phyloP scores from a whole-genome alignment of 2,113 vertebrate species.

The Pardalotus punctatus region DNA sequence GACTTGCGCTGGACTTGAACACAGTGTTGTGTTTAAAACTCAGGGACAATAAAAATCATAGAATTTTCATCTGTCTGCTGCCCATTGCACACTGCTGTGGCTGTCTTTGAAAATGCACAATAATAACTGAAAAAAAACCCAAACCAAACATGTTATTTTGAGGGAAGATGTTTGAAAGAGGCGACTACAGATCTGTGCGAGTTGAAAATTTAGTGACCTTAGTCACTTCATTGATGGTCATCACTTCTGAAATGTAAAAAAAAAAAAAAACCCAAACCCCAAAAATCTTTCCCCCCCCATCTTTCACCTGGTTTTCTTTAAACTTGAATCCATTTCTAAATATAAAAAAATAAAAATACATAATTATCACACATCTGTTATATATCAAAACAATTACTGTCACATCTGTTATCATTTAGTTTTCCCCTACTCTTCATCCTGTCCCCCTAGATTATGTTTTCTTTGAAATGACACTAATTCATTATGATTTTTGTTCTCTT shows the following conservation, averaged over 20 bases:
- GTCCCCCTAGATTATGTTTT: not conserved
- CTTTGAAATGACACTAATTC: not conserved
- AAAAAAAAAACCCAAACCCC: too few species aligned
- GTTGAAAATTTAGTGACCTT: not conserved
- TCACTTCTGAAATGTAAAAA: not conserved
- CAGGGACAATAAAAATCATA: not conserved
- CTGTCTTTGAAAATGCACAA: not conserved
- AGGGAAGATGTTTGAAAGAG: not conserved
- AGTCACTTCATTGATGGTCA: not conserved
- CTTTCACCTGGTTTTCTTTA: not conserved
- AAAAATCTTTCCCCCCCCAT: accelerated
- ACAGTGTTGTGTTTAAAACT: not conserved
- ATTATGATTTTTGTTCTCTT: not conserved
- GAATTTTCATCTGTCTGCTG: not conserved
- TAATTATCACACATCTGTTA: not conserved
- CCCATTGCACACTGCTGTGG: not conserved
- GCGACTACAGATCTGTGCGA: accelerated
- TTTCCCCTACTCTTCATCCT: not conserved
- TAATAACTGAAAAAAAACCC: not conserved
- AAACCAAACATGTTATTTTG: not conserved
- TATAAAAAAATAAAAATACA: not conserved
- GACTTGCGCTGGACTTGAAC: accelerated
- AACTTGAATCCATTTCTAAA: not conserved
- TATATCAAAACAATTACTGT: not conserved
- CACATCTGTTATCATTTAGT: not conserved